Evolutionary conservation across 2,113 vertebrate species (phyloP), one percentile per base, ranked within the genome.

Genomic region (Azemiops feae): DNA sequence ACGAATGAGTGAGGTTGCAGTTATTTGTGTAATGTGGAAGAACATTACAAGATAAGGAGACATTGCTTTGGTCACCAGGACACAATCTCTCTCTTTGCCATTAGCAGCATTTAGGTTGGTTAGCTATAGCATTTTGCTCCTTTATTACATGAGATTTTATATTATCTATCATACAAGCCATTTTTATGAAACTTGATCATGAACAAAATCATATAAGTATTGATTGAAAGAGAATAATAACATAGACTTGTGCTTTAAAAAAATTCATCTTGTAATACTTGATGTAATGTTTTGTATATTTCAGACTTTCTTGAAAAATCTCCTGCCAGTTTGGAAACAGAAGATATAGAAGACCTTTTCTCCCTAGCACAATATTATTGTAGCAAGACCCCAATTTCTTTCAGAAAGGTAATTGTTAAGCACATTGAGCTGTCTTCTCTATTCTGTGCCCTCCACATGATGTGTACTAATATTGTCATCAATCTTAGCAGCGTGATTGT

Each of bases 281-380:
- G 7, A n/a, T 90, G n/a, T 43, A 90, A 22, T 64, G 11, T 88
- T 88, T 92, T 86, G 47, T 95, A 97, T 94, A 6, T 97, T 96
- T 94, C 94, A 99, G 99, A 98, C 95, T 98, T 98, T 94, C 98
- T 99, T 94, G 98, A 99, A 97, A 97, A 95, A 2, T 99, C 98
- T 81, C 99, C 99, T 90, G 97, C 98, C 94, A 98, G 98, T 93
- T 97, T 99, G 27, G 98, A 99, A 93, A 88, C 97, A 18, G 99
- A 99, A 93, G 99, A 99, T 95, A 98, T 98, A 96, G 99, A 99
- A 95, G 99, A 99, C 96, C 97, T 99, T 93, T 99, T 99, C 96
- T 99, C 98, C 94, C 95, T 99, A 97, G 99, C 99, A 34, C 99
- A 99, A 88, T 99, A 99, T 97, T 99, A 99, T 96, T 98, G 98